Evolutionary conservation across 37 sponge, comb jelly and placozoan species (phyloP), one percentile per base, ranked within the genome.

Genomic region (Cladorhizidae sp.): DNA sequence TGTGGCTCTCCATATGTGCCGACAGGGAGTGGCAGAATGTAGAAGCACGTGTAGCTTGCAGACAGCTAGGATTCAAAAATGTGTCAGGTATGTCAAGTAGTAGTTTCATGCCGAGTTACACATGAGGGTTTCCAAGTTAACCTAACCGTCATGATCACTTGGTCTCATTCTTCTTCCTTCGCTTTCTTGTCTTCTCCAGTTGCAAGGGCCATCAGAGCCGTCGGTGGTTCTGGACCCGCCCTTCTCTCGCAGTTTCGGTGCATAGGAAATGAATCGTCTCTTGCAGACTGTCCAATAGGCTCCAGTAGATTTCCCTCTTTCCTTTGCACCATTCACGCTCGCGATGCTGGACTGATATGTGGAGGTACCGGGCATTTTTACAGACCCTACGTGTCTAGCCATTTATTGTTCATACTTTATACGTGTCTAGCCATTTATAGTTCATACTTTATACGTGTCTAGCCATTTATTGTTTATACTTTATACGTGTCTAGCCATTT

Each of bases 271-370:
- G 74, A 74, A 42, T 20, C 45, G 12, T 42, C 56, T 5, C 56
- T 74, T 26, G 12, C 54, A 3, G 57, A 55, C 29, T 74, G 74
- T 45, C 3, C 15, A 7, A 9, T 21, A 20, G 5, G 22, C 37
- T 1, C 2, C 22, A 12, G 1, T 17, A 2, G 56, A 3, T 11
- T 37, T 5, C 74, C 56, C 22, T 9, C 74, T 25, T 74, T 74
- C 28, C 2, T 33, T 31, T 55, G 57, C 36, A 1, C 1, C 2
- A 33, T 2, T 29, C 56, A 52, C 28, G 3, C 15, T 2, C 9
- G 18, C 54, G 56, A 31, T 74, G 74, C 74, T 74, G 74, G 56
- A 11, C 35, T 74, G 8, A 8, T 74, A 5, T 74, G 74, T n/a
- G 8, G 11, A 12, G 68, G 68, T 67, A 67, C n/a, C n/a, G n/a